Evolutionary conservation across 2,888 invertebrate species (phyloP), one percentile per base, ranked within the genome.

Genomic region (Macropis europaea): DNA sequence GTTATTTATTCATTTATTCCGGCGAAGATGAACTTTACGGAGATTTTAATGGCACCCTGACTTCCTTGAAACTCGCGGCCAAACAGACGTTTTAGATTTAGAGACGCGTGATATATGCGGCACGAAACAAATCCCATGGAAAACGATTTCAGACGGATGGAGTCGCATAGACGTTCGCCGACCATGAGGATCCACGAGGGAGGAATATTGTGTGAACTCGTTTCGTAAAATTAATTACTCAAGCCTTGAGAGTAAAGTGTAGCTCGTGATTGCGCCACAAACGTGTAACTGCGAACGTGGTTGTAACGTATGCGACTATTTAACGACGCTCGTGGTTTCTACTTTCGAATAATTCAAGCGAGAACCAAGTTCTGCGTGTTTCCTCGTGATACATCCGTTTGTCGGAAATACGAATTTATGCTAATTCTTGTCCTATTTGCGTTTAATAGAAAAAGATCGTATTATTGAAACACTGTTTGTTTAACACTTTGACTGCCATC

Each of bases 1-100:
- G 79, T 85, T 82, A 82, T 81, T 87, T 86, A 85, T 87, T 87
- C 85, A 86, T 85, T 85, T 82, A 83, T 84, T 82, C 79, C 79
- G 61, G 60, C 73, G 72, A 75, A n/a, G 79, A 84, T 82, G 80
- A 85, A 86, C 81, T 87, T 86, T 79, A 82, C 85, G 81, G 82
- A 83, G 83, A 85, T 86, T 85, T 87, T 86, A 86, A 85, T 85
- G 82, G 84, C 83, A 36, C 60, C 50, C 60, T 36, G 63, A 43
- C 70, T 68, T 75, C 59, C 79, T 61, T 48, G 60, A 52, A 73
- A 67, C 48, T 67, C 69, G 50, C 36, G 47, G 52, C 9, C 28
- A 48, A 43, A 34, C 36, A 50, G 38, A 45, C 67, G 40, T 59
- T 73, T 61, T 53, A 40, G 59, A 66, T 80, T 76, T 71, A 40